Conservation (phyloP, 2,888 invertebrate species). For the Drosophila sordidapex region DNA sequence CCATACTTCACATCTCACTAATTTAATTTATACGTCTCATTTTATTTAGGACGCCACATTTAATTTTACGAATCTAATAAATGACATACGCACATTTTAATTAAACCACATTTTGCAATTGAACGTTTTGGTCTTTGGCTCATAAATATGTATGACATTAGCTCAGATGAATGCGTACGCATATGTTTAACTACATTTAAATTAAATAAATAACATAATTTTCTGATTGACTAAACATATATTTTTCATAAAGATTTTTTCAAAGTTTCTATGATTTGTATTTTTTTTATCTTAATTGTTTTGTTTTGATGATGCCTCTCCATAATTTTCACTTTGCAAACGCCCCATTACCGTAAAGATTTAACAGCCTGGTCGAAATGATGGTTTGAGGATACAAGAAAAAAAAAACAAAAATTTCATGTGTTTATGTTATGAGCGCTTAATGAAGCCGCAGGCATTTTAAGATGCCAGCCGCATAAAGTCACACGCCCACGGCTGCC, state of each 20-base stretch:
- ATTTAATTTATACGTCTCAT: constrained; percentile 58
- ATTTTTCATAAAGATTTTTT: background rate
- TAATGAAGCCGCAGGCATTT: constrained; percentile 79
- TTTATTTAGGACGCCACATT: constrained; percentile 27
- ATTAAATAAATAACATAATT: background rate
- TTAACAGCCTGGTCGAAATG: constrained; percentile 30
- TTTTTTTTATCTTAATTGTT: constrained; percentile 12
- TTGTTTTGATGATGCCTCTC: background rate
- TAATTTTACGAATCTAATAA: constrained; percentile 49
- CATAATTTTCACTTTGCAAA: constrained; percentile 27
- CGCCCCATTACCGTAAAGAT: constrained; percentile 18
- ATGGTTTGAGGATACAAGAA: constrained; percentile 14
- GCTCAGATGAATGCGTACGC: background rate
- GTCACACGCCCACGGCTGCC: constrained; percentile 53
- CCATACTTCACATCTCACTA: constrained; percentile 65
- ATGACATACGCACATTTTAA: constrained; percentile 43
- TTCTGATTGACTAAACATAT: background rate
- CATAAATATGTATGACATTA: constrained; percentile 3
- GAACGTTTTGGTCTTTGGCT: constrained; percentile 8
- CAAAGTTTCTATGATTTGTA: background rate
- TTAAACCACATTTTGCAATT: constrained; percentile 48
- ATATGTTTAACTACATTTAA: constrained; percentile 6
- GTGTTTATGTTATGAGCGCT: constrained; percentile 69
- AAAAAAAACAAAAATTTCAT: constrained; percentile 48
- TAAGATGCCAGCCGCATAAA: constrained; percentile 52